Conservation (phyloP, 2,888 invertebrate species). For the Ethmia dodecea region DNA sequence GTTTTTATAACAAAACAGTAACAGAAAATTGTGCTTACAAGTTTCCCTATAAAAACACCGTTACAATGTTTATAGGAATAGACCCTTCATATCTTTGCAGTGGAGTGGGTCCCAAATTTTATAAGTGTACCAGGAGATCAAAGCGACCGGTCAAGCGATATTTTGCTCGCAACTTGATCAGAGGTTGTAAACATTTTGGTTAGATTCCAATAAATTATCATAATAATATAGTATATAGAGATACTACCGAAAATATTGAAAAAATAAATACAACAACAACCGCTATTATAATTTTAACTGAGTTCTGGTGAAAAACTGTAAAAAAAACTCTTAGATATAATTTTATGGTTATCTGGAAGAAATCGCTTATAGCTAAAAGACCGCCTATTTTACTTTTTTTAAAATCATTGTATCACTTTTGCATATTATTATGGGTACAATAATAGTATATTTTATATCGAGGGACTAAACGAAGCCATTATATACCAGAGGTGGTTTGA, state of each 20-base stretch:
- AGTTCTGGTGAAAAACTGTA: background rate
- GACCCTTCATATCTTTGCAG: slow-evolving; percentile 3
- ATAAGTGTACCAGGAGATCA: slow-evolving; percentile 25
- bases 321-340: background rate
- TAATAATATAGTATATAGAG: background rate
- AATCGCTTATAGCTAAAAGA: too few species aligned
- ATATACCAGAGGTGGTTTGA: too few species aligned
- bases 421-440: too few species aligned
- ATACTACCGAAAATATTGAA: background rate
- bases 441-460: too few species aligned
- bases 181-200: slow-evolving; percentile 5
- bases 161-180: slow-evolving; percentile 16
- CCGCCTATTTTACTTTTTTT: too few species aligned
- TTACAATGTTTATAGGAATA: slow-evolving; percentile 7
- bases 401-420: too few species aligned
- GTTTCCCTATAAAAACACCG: slow-evolving; percentile 5
- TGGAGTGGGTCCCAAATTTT: slow-evolving; percentile 17
- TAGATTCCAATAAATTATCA: background rate
- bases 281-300: too few species aligned
- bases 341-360: background rate
- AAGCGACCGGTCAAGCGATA: slow-evolving; percentile 32
- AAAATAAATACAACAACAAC: too few species aligned
- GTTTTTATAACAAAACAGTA: background rate
- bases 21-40: slow-evolving; percentile 9
- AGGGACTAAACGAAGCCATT: too few species aligned